phyloP scores from a whole-genome alignment of 2,797 vertebrate genomes.

The Enteromius thamalakanensis region DNA sequence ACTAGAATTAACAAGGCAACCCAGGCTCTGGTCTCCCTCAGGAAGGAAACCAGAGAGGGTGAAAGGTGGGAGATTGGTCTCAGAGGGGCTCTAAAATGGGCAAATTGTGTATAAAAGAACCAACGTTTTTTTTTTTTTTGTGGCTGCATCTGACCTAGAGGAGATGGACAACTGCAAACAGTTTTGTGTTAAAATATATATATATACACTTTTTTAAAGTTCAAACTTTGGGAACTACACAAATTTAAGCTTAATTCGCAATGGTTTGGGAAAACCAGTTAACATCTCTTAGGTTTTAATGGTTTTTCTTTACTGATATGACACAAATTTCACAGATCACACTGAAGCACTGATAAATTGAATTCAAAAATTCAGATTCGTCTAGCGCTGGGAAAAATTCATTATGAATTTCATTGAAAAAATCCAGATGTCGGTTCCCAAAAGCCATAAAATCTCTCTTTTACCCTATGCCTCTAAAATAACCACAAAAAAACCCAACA shows the following conservation, averaged over 20 bases:
- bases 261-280: constrained; percentile 46
- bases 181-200: background rate
- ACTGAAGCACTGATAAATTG: background rate
- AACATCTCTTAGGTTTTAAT: constrained; percentile 17
- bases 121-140: background rate
- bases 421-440: background rate
- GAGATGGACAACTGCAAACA: constrained; percentile 9
- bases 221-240: constrained; percentile 35
- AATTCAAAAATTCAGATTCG: background rate
- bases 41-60: constrained; percentile 25
- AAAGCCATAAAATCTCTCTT: background rate
- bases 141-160: constrained; percentile 14
- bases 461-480: no score
- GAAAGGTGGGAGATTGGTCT: constrained; percentile 25
- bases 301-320: background rate
- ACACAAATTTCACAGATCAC: background rate
- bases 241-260: constrained; percentile 39
- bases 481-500: no score
- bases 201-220: no score
- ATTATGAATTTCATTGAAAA: background rate
- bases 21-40: constrained; percentile 37
- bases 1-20: constrained; percentile 66
- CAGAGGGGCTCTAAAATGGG: constrained; percentile 27
- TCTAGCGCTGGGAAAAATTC: background rate
- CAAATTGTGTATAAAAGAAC: constrained; percentile 34